Evolutionary conservation across 2,113 vertebrate species (phyloP).

Genomic region (Ivindomyrus marchei): DNA sequence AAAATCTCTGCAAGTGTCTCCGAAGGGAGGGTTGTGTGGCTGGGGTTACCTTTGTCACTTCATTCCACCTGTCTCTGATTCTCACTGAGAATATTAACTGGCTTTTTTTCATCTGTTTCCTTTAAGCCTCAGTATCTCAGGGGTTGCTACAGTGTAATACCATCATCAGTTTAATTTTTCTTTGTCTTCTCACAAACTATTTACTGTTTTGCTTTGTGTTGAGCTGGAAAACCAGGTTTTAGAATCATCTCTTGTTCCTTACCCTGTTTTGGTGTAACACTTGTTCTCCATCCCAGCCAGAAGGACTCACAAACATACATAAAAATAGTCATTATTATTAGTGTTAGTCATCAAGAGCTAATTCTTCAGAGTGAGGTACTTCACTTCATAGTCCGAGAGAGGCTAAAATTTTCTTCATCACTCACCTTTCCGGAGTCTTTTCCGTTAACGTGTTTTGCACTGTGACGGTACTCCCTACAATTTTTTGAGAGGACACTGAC

Average conservation of each 20-base stretch:
- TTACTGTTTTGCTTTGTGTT: not conserved
- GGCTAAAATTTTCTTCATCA: not conserved
- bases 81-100: not conserved
- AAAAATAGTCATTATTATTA: not conserved
- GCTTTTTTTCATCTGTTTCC: not conserved
- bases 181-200: not conserved
- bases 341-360: not conserved
- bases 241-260: not conserved
- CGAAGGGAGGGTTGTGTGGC: not conserved
- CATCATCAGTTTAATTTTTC: not conserved
- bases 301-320: not conserved
- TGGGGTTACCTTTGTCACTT: not conserved
- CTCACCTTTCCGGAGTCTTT: not conserved
- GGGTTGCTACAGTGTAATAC: not conserved
- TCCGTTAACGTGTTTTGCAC: not conserved
- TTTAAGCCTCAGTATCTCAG: not conserved
- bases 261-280: not conserved
- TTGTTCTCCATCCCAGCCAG: not conserved
- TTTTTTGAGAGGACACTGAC: not conserved
- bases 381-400: not conserved
- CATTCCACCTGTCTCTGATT: not conserved
- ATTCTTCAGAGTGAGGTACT: not conserved
- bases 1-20: not conserved
- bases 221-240: not conserved
- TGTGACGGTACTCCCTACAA: not conserved